A percentile compares a stretch with the other conserved stretches of the same genome.
Conservation (phyloP, 2,797 vertebrate genomes). For the Decapterus maruadsi region DNA sequence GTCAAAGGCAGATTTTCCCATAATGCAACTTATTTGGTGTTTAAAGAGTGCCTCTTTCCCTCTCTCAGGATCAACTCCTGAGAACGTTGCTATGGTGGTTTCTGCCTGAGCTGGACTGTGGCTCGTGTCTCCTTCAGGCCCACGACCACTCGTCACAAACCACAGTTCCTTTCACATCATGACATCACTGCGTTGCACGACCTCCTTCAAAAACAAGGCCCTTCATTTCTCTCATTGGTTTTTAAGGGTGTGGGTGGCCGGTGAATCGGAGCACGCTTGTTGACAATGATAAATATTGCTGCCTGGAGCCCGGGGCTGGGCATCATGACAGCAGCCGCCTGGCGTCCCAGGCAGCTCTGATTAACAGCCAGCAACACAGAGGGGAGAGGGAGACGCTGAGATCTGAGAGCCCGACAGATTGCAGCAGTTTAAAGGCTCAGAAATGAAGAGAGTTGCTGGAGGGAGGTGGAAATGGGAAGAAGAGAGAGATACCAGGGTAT, state of each 20-base stretch:
- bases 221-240: slow-evolving; percentile 3
- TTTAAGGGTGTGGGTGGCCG: slow-evolving; percentile 24
- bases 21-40: neutral
- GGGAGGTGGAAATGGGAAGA: slow-evolving; percentile 13
- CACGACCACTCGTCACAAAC: neutral
- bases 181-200: neutral
- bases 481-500: neutral
- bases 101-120: neutral
- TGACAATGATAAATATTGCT: slow-evolving; percentile 53
- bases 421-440: slow-evolving; percentile 17
- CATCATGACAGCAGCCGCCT: slow-evolving; percentile 53
- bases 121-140: neutral
- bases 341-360: slow-evolving; percentile 53
- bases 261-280: slow-evolving; percentile 18
- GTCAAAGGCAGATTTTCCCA: neutral
- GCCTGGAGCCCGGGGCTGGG: slow-evolving; percentile 46
- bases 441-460: slow-evolving; percentile 3
- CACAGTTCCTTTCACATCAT: slow-evolving; percentile 11
- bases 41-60: neutral
- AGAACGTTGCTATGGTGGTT: slow-evolving; percentile 6
- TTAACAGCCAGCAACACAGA: slow-evolving; percentile 52
- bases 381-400: neutral
- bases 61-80: slow-evolving; percentile 4
- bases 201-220: slow-evolving; percentile 13
- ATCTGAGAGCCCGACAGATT: slow-evolving; percentile 15